A percentile compares a stretch with the other conserved stretches of the same genome.
Conservation (phyloP, 2,888 invertebrate genomes). For the Coremacera marginata region DNA sequence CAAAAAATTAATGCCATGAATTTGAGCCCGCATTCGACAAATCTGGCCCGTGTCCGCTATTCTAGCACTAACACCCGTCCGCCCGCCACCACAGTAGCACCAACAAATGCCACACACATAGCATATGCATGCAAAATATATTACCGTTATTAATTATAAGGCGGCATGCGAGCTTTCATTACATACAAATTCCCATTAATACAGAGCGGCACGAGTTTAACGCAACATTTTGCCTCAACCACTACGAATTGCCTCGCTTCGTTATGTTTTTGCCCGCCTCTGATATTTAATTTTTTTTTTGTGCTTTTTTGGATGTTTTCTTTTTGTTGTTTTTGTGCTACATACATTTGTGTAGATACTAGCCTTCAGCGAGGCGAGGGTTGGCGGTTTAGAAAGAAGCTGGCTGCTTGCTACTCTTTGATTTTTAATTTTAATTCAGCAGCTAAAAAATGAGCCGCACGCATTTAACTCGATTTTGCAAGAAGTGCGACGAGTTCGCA, state of each 20-base stretch:
- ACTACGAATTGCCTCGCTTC: background rate
- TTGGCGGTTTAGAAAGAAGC: background rate
- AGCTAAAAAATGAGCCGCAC: background rate
- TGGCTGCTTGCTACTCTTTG: background rate
- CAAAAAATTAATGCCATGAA: slow-evolving; percentile 15
- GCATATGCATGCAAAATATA: slow-evolving; percentile 50
- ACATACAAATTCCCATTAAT: slow-evolving; percentile 45
- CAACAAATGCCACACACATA: slow-evolving; percentile 33
- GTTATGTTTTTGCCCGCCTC: slow-evolving; percentile 4
- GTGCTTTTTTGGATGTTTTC: slow-evolving; percentile 4
- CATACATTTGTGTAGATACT: background rate
- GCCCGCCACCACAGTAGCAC: background rate
- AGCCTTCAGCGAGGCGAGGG: background rate
- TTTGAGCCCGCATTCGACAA: slow-evolving; percentile 4
- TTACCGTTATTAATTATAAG: slow-evolving; percentile 55
- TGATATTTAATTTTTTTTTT: background rate
- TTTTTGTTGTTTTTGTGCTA: background rate
- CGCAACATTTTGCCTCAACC: background rate
- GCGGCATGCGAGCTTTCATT: slow-evolving; percentile 52
- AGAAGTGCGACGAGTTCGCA: background rate
- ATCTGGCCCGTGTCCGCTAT: background rate
- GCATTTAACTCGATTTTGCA: background rate
- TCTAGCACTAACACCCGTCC: background rate
- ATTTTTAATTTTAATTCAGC: background rate
- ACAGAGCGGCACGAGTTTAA: background rate